A percentile compares a stretch with the other conserved stretches of the same genome.
These are phyloP conservation scores for Campylorhamphus procurvoides DNA, from an alignment of 2,113 vertebrate species.

Conservation along the genomic window DNA sequence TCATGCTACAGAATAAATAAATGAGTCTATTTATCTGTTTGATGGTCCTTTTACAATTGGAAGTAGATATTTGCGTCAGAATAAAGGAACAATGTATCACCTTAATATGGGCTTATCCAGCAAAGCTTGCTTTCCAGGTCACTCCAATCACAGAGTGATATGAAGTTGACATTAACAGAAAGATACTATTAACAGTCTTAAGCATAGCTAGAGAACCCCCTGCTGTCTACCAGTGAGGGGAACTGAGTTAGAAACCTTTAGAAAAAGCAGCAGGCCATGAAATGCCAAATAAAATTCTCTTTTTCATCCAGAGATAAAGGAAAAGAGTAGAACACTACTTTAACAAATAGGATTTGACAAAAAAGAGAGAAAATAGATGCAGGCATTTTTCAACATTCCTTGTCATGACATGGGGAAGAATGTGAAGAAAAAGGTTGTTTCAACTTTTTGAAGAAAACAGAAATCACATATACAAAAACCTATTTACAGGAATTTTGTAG, in stretches of 20 bases:
- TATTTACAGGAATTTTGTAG: neutral
- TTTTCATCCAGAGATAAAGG: conserved; percentile 16
- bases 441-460: neutral
- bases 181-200: conserved; percentile 66
- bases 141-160: conserved; percentile 67
- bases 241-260: conserved; percentile 65
- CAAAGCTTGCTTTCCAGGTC: conserved; percentile 48
- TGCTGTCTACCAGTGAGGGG: conserved; percentile 46
- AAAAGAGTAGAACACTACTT: neutral
- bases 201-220: conserved; percentile 67
- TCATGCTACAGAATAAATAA: neutral
- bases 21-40: neutral
- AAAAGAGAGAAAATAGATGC: neutral
- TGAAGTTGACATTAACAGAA: conserved; percentile 75
- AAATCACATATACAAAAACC: neutral
- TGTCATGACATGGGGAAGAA: neutral
- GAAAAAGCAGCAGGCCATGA: conserved; percentile 66
- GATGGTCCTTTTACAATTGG: neutral
- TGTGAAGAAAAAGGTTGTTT: neutral
- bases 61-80: neutral
- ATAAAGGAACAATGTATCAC: neutral
- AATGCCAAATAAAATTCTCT: conserved; percentile 61
- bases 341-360: neutral
- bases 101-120: neutral
- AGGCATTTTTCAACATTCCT: neutral